These are phyloP conservation scores for Phoenicopterus ruber DNA, from an alignment of 2,113 vertebrate genomes.

Conservation along the genomic window DNA sequence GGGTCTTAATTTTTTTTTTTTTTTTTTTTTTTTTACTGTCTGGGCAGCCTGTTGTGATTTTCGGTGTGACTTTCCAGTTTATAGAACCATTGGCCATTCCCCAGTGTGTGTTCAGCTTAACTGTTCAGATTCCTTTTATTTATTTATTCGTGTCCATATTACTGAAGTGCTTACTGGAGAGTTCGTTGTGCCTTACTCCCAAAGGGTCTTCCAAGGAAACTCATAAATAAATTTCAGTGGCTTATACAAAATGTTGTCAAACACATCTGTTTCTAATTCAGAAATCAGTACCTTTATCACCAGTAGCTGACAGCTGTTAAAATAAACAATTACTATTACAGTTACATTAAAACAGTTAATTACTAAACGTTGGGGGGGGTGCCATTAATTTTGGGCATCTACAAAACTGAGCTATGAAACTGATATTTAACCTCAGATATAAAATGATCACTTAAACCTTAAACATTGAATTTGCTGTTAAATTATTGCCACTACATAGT, in stretches of 20 bases:
- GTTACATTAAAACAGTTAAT: not conserved
- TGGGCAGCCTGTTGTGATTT: not conserved
- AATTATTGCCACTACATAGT: not conserved
- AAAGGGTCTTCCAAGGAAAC: not conserved
- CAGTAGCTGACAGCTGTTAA: not conserved
- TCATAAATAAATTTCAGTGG: not conserved
- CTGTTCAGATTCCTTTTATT: not conserved
- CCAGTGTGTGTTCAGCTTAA: not conserved
- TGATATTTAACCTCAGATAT: not conserved
- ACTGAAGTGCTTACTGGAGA: not conserved
- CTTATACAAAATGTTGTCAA: not conserved
- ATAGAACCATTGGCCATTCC: not conserved
- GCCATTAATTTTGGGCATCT: not conserved
- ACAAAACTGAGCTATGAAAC: not conserved
- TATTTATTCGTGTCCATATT: not conserved
- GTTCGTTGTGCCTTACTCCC: not conserved
- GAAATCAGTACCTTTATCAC: not conserved
- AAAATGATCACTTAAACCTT: not conserved
- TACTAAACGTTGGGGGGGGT: not conserved
- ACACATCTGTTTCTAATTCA: not conserved
- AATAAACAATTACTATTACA: not conserved
- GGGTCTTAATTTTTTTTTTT: not conserved
- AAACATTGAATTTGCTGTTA: not conserved
- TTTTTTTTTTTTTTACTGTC: not conserved
- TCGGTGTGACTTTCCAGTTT: not conserved